Evolutionary conservation across 2,888 invertebrate genomes (phyloP).

Genomic region (Lycaena phlaeas): DNA sequence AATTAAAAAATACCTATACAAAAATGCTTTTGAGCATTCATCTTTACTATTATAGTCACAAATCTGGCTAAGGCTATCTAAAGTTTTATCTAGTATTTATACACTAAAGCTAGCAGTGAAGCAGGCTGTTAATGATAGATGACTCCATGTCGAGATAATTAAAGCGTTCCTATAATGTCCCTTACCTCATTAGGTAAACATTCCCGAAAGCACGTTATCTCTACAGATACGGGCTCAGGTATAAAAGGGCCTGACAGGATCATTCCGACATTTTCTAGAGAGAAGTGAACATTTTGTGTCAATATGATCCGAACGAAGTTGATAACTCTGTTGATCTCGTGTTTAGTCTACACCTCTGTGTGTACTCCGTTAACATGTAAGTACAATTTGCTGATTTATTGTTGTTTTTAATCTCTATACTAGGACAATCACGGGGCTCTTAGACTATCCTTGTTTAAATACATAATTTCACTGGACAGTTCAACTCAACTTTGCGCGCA

Average conservation of each 20-base stretch:
- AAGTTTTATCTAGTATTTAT: too few species aligned
- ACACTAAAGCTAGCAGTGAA: too few species aligned
- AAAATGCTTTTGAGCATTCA: too few species aligned
- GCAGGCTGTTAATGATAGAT: too few species aligned
- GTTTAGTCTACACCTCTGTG: conserved; percentile 24
- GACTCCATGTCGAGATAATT: conserved; percentile 27
- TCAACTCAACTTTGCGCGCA: too few species aligned
- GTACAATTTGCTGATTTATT: conserved; percentile 23
- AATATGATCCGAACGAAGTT: conserved; percentile 38
- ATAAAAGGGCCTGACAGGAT: conserved; percentile 45
- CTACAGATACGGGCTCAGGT: conserved; percentile 45
- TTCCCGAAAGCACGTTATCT: conserved; percentile 59
- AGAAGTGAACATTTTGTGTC: conserved; percentile 25
- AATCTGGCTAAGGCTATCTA: too few species aligned
- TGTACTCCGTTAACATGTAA: conserved; percentile 47
- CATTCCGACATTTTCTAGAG: conserved; percentile 47
- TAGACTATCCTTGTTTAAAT: too few species aligned
- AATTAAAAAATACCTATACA: too few species aligned
- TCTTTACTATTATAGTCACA: too few species aligned
- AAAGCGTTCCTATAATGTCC: conserved; percentile 37
- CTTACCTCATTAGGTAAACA: conserved; percentile 63
- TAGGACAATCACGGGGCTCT: too few species aligned
- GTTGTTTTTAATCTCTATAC: too few species aligned
- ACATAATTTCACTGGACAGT: too few species aligned
- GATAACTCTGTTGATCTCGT: conserved; percentile 33